phyloP scores from a whole-genome alignment of 2,113 vertebrate genomes.

The Probosciger aterrimus region DNA sequence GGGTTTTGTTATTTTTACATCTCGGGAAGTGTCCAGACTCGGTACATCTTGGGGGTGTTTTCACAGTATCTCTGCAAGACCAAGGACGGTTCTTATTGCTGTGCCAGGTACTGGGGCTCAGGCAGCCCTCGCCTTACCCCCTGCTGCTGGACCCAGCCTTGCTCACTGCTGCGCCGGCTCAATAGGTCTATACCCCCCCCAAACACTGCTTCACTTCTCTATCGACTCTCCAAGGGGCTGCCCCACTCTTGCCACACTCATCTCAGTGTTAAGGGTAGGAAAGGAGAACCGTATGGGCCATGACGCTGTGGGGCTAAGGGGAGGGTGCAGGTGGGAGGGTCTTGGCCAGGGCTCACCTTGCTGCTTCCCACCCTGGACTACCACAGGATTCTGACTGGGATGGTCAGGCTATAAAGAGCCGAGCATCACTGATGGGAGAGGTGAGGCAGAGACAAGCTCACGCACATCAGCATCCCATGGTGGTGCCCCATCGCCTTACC shows the following conservation, averaged over 20 bases:
- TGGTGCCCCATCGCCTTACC: background rate
- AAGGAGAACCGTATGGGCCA: rapidly evolving
- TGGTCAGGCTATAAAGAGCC: background rate
- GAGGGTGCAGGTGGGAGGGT: background rate
- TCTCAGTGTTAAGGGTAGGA: background rate
- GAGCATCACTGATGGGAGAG: background rate
- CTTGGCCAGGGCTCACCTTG: background rate
- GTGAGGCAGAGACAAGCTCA: background rate
- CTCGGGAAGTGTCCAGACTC: constrained; percentile 61
- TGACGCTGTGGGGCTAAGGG: background rate
- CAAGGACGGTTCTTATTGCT: constrained; percentile 70
- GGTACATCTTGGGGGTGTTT: constrained; percentile 54
- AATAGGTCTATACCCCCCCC: background rate
- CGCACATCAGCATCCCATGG: rapidly evolving
- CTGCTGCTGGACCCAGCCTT: background rate
- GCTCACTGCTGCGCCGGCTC: background rate
- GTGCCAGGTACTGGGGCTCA: background rate
- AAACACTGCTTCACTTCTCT: background rate
- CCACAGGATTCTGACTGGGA: background rate
- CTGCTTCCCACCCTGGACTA: background rate
- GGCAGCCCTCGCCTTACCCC: background rate
- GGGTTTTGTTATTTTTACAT: constrained; percentile 32
- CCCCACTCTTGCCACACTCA: background rate
- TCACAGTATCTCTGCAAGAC: constrained; percentile 75
- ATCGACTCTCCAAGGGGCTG: background rate